Conservation (phyloP, 2,113 vertebrate genomes). For the Hucho hucho region DNA sequence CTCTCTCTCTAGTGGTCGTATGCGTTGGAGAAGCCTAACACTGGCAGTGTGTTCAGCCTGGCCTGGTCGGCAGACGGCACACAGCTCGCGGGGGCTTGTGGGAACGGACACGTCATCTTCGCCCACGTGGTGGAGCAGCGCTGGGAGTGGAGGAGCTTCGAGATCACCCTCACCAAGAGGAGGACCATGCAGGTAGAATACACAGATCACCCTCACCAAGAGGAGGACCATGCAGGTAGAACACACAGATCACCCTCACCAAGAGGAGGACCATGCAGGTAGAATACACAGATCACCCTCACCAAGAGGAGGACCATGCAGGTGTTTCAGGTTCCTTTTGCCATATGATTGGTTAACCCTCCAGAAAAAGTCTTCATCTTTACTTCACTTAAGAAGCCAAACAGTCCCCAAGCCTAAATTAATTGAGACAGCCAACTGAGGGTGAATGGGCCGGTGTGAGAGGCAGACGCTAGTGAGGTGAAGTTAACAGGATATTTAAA, state of each 20-base stretch:
- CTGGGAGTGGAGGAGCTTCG: slow-evolving; percentile 95
- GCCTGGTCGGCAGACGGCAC: slow-evolving; percentile 93
- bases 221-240: slow-evolving; percentile 89
- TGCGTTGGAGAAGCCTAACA: slow-evolving; percentile 92
- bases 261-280: not conserved
- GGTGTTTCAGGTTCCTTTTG: no score
- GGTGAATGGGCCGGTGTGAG: slow-evolving; percentile 18
- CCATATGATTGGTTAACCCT: no score
- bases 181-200: not conserved
- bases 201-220: not conserved
- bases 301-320: slow-evolving; percentile 55
- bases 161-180: slow-evolving; percentile 89
- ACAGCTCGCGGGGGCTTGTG: slow-evolving; percentile 91
- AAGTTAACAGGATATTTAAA: slow-evolving; percentile 21
- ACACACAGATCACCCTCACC: not conserved
- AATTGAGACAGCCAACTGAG: slow-evolving; percentile 16
- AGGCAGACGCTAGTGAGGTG: slow-evolving; percentile 15
- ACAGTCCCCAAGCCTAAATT: slow-evolving; percentile 6
- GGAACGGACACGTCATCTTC: slow-evolving; percentile 94
- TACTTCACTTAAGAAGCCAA: not conserved
- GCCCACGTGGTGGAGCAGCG: slow-evolving; percentile 92
- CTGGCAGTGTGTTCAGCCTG: slow-evolving; percentile 89
- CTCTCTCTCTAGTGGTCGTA: slow-evolving; percentile 87
- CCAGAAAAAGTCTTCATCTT: no score
- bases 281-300: not conserved